Conservation (phyloP, 2,797 vertebrate genomes). For the Heliangelus exortis region DNA sequence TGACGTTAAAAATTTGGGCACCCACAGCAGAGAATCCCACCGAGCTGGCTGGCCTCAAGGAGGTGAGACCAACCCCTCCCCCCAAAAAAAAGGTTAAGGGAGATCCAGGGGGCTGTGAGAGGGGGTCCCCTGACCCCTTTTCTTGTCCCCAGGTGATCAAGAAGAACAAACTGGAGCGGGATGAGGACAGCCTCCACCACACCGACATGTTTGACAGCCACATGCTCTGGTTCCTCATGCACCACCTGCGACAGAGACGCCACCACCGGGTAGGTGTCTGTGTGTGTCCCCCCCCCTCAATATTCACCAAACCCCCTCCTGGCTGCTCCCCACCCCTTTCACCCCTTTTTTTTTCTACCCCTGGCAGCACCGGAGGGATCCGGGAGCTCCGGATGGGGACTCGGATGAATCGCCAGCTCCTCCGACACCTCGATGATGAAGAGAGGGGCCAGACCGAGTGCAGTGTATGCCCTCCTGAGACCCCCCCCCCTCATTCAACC, state of each 20-base stretch:
- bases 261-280: slow-evolving; percentile 85
- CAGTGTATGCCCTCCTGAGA: slow-evolving; percentile 97
- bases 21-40: slow-evolving; percentile 91
- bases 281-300: too few species aligned
- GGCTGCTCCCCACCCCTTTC: neutral
- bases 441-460: slow-evolving; percentile 92
- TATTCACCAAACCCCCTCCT: too few species aligned
- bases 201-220: slow-evolving; percentile 95
- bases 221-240: slow-evolving; percentile 98
- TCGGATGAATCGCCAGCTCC: slow-evolving; percentile 92
- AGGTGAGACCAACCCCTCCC: slow-evolving; percentile 76
- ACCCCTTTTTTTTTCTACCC: too few species aligned
- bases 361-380: slow-evolving; percentile 75
- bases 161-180: slow-evolving; percentile 95
- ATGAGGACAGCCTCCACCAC: slow-evolving; percentile 92
- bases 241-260: slow-evolving; percentile 93
- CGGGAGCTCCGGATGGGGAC: slow-evolving; percentile 82
- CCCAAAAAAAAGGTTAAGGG: too few species aligned
- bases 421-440: slow-evolving; percentile 92
- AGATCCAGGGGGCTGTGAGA: too few species aligned
- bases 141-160: slow-evolving; percentile 87
- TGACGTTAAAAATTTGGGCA: slow-evolving; percentile 96
- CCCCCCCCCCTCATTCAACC: too few species aligned
- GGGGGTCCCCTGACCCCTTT: neutral
- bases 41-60: slow-evolving; percentile 88